Evolutionary conservation across 2,888 invertebrate species (phyloP).

Genomic region (Pegoplata infirma): DNA sequence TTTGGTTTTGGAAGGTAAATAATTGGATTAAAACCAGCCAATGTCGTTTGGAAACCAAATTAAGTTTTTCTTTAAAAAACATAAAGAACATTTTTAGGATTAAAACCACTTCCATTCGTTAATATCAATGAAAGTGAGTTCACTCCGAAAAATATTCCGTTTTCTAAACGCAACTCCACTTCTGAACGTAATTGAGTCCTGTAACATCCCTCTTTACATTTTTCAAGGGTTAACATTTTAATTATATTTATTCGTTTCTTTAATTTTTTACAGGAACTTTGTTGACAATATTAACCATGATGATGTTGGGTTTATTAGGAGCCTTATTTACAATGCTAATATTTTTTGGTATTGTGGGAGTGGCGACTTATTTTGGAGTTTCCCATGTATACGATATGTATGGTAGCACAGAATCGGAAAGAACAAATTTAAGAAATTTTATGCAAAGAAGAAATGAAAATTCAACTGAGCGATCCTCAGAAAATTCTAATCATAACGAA

Average conservation of each 20-base stretch:
- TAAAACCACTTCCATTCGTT: no score
- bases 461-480: neutral
- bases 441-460: constrained; percentile 61
- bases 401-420: constrained; percentile 66
- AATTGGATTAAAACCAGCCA: neutral
- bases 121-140: no score
- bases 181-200: no score
- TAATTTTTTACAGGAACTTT: constrained; percentile 71
- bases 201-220: no score
- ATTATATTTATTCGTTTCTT: neutral
- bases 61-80: no score
- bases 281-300: constrained; percentile 73
- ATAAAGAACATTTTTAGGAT: no score
- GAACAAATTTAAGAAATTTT: constrained; percentile 64
- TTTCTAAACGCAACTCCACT: no score
- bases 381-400: constrained; percentile 72
- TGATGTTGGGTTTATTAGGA: constrained; percentile 73
- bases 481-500: neutral
- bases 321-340: constrained; percentile 69
- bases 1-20: constrained; percentile 75
- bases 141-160: no score
- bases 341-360: constrained; percentile 68
- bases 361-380: constrained; percentile 75
- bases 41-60: neutral
- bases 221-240: neutral